phyloP scores from a whole-genome alignment of 1,140 invertebrate species.

The Meloidogyne floridensis region DNA sequence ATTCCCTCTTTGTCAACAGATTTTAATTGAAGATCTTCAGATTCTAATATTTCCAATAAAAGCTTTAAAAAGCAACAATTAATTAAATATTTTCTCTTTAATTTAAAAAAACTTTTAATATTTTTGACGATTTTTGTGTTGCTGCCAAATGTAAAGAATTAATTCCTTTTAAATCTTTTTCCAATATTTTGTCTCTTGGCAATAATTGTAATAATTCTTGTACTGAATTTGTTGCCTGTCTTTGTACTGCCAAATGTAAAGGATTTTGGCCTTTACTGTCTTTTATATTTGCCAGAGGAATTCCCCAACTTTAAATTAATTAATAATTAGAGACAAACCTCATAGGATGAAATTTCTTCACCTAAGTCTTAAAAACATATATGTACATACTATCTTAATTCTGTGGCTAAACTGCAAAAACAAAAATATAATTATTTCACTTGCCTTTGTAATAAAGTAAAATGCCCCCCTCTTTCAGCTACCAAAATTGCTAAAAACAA shows the following conservation, averaged over 20 bases:
- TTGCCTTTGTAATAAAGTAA: constrained; percentile 33
- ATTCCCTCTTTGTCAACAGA: constrained; percentile 21
- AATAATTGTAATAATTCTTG: constrained; percentile 29
- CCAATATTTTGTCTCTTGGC: constrained; percentile 15
- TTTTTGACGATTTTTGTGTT: constrained; percentile 32
- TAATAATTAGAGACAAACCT: background rate
- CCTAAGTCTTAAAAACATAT: too few relatives aligned
- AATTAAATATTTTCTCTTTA: background rate
- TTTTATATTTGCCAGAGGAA: constrained; percentile 14
- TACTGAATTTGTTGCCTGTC: constrained; percentile 30
- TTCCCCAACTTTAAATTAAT: constrained; percentile 26
- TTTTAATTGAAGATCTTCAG: constrained; percentile 19
- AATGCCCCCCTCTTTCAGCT: constrained; percentile 33
- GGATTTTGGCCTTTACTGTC: constrained; percentile 31
- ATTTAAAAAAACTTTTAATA: constrained; percentile 40
- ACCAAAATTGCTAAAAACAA: constrained; percentile 30
- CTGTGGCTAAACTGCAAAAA: too few relatives aligned
- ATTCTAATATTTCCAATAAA: constrained; percentile 29
- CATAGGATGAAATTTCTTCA: too few relatives aligned
- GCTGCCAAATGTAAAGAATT: constrained; percentile 48
- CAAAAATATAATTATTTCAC: too few relatives aligned
- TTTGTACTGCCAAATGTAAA: constrained; percentile 47
- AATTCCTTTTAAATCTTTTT: constrained; percentile 36
- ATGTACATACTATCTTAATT: too few relatives aligned
- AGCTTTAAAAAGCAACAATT: constrained; percentile 20